Percentiles rank a stretch among this genome's conserved stretches.
phyloP scores from a whole-genome alignment of 2,797 vertebrate species.

The Galagoides demidoff region DNA sequence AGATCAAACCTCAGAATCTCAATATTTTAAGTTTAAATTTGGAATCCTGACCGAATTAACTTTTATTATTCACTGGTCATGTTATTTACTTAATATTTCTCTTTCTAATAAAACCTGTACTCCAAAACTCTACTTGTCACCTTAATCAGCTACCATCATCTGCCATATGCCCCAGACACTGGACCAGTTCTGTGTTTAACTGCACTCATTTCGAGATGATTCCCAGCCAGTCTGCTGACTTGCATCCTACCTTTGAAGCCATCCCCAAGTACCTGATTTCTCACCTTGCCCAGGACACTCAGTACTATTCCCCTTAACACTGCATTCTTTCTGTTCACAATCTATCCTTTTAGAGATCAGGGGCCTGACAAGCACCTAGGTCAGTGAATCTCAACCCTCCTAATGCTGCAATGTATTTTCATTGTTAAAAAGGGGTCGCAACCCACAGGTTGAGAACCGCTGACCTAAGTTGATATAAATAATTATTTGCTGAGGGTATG shows the following conservation, averaged over 20 bases:
- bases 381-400: too few relatives aligned
- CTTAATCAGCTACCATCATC: background rate
- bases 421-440: too few relatives aligned
- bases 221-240: background rate
- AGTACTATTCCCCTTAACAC: background rate
- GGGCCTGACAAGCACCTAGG: background rate
- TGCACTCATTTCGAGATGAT: background rate
- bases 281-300: background rate
- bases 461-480: constrained; percentile 20
- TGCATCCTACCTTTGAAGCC: background rate
- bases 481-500: background rate
- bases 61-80: constrained; percentile 1
- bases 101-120: background rate
- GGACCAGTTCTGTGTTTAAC: background rate
- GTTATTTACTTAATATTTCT: background rate
- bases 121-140: background rate
- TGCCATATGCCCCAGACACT: background rate
- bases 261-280: background rate
- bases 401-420: too few relatives aligned
- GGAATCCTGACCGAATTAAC: constrained; percentile 15
- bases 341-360: background rate
- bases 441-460: too few relatives aligned
- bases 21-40: constrained; percentile 17
- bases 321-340: background rate
- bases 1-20: background rate